A percentile compares a stretch with the other conserved stretches of the same genome.
These are phyloP conservation scores for Planococcus citri DNA, from an alignment of 1,140 invertebrate genomes.

Conservation along the genomic window DNA sequence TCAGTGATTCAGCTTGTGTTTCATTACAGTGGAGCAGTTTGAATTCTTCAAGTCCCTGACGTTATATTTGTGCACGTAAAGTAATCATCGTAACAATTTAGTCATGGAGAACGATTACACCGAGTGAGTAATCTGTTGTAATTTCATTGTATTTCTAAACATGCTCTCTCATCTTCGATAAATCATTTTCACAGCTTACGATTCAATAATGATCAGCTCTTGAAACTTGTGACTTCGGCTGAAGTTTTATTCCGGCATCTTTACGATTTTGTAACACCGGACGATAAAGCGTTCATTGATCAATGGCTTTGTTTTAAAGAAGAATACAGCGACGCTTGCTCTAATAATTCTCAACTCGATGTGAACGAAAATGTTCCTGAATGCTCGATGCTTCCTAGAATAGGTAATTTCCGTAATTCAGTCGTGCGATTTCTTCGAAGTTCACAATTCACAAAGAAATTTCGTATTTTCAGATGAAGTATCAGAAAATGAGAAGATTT, in stretches of 20 bases:
- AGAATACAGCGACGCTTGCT: background rate
- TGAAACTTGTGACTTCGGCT: background rate
- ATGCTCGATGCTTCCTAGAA: background rate
- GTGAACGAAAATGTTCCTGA: constrained; percentile 6
- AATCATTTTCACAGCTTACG: constrained; percentile 4
- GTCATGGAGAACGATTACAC: background rate
- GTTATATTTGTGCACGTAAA: too few relatives aligned
- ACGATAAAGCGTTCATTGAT: constrained; percentile 1
- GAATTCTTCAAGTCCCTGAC: too few relatives aligned
- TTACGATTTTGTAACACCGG: background rate
- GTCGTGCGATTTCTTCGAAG: background rate
- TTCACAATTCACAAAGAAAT: background rate
- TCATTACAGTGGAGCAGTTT: too few relatives aligned
- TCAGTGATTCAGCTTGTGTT: too few relatives aligned
- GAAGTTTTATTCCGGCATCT: background rate
- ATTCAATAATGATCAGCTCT: background rate
- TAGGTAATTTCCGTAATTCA: background rate
- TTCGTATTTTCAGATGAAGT: constrained; percentile 10
- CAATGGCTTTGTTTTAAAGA: constrained; percentile 10
- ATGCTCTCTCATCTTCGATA: background rate
- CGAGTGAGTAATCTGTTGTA: background rate
- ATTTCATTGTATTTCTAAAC: background rate
- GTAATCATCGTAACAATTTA: too few relatives aligned
- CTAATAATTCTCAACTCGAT: constrained; percentile 3
- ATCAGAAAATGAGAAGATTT: constrained; percentile 2